phyloP scores from a whole-genome alignment of 2,888 invertebrate species.

The Hypsopygia costalis region DNA sequence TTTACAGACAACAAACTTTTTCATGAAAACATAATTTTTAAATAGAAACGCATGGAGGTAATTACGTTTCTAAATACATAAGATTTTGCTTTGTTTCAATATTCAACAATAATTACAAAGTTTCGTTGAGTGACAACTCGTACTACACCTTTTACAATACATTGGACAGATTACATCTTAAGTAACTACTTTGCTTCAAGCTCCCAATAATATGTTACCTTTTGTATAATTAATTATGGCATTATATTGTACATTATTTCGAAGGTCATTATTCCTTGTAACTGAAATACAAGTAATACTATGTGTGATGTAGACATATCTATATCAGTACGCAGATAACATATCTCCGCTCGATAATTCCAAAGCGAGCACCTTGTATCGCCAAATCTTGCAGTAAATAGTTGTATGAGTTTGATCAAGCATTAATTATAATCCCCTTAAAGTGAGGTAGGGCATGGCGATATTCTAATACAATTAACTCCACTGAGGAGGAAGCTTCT shows the following conservation, averaged over 20 bases:
- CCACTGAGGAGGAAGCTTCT: too few species aligned
- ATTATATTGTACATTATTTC: conserved; percentile 27
- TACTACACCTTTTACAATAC: background rate
- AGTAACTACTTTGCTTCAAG: background rate
- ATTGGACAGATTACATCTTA: background rate
- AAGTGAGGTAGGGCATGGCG: too few species aligned
- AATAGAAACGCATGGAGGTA: too few species aligned
- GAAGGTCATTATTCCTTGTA: conserved; percentile 7
- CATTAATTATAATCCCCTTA: too few species aligned
- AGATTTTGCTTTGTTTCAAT: too few species aligned
- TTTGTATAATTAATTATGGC: conserved; percentile 41
- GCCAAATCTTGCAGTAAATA: conserved; percentile 32
- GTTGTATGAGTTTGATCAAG: too few species aligned
- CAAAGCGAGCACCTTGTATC: conserved; percentile 32
- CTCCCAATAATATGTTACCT: background rate
- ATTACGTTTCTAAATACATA: too few species aligned
- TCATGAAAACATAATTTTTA: too few species aligned
- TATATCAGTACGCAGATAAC: conserved; percentile 59
- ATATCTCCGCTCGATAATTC: conserved; percentile 53
- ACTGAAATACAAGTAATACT: conserved; percentile 17
- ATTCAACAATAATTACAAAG: too few species aligned
- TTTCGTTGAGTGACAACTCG: too few species aligned
- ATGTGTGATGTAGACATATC: conserved; percentile 48
- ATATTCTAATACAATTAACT: too few species aligned
- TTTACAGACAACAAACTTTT: too few species aligned